These are phyloP conservation scores for Trachelus troglodyta DNA, from an alignment of 2,888 invertebrate genomes.

Conservation along the genomic window DNA sequence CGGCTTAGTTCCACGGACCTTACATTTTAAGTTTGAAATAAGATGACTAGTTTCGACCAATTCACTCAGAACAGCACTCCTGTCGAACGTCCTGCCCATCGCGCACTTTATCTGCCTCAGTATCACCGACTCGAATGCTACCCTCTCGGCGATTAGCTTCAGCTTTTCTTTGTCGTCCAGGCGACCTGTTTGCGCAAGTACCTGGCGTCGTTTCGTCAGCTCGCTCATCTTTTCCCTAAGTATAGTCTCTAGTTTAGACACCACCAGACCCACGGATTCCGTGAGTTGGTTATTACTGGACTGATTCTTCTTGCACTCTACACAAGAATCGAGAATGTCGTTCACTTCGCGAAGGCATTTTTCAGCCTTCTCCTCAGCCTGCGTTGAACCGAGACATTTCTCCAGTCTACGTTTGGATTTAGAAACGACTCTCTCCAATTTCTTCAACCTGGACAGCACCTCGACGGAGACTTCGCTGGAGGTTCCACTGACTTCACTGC, in stretches of 20 bases:
- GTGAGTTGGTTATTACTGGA: conserved; percentile 43
- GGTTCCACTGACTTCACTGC: conserved; percentile 49
- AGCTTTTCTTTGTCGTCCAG: conserved; percentile 76
- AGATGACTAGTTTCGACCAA: conserved; percentile 82
- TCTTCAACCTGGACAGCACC: conserved; percentile 50
- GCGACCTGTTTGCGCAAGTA: conserved; percentile 75
- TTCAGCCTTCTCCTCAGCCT: conserved; percentile 59
- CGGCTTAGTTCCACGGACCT: conserved; percentile 60
- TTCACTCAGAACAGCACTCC: conserved; percentile 66
- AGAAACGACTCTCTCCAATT: conserved; percentile 51
- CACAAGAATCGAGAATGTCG: conserved; percentile 56
- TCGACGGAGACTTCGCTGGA: conserved; percentile 52
- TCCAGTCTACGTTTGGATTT: conserved; percentile 58
- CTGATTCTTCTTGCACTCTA: conserved; percentile 52
- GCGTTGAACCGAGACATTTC: conserved; percentile 56
- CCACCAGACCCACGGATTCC: conserved; percentile 56
- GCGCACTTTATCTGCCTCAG: conserved; percentile 67
- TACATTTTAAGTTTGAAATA: conserved; percentile 78
- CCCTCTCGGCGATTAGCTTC: conserved; percentile 81
- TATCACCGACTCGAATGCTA: conserved; percentile 83
- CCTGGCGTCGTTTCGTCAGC: conserved; percentile 75
- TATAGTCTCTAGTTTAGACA: conserved; percentile 72
- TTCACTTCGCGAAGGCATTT: conserved; percentile 59
- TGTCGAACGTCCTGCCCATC: conserved; percentile 46
- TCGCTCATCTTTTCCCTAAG: conserved; percentile 77